phyloP scores from a whole-genome alignment of 1,140 invertebrate species.

The Zaprionus davidi region DNA sequence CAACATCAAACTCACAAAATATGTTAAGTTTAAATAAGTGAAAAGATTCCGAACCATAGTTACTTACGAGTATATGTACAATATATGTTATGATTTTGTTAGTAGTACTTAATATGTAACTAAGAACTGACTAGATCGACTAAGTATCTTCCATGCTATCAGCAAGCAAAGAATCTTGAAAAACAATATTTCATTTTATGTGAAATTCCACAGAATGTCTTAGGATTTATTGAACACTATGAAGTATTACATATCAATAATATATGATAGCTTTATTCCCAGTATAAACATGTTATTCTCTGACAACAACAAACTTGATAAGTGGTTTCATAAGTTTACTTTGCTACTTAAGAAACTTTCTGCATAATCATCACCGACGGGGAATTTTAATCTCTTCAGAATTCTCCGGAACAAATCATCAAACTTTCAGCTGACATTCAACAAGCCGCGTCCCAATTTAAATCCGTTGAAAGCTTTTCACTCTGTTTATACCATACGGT shows the following conservation, averaged over 20 bases:
- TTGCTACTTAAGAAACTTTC: neutral
- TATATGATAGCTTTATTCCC: neutral
- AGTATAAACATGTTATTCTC: neutral
- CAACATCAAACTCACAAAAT: neutral
- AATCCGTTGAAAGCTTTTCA: conserved; percentile 11
- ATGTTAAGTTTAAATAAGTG: too few species aligned
- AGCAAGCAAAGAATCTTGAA: neutral
- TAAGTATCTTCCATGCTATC: too few species aligned
- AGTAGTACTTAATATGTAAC: too few species aligned
- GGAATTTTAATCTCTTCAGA: neutral
- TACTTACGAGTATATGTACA: too few species aligned
- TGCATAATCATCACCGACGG: neutral
- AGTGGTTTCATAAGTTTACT: neutral
- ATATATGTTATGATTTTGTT: too few species aligned
- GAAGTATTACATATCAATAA: neutral
- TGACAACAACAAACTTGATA: neutral
- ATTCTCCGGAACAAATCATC: neutral
- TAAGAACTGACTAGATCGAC: too few species aligned
- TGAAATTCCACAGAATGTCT: neutral
- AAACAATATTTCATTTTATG: neutral
- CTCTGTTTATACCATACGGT: conserved; percentile 7
- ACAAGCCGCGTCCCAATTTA: neutral
- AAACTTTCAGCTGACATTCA: neutral
- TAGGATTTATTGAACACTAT: neutral
- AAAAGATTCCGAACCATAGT: too few species aligned